Conservation (phyloP, 2,888 invertebrate genomes). For the Drosophila ustulata region DNA sequence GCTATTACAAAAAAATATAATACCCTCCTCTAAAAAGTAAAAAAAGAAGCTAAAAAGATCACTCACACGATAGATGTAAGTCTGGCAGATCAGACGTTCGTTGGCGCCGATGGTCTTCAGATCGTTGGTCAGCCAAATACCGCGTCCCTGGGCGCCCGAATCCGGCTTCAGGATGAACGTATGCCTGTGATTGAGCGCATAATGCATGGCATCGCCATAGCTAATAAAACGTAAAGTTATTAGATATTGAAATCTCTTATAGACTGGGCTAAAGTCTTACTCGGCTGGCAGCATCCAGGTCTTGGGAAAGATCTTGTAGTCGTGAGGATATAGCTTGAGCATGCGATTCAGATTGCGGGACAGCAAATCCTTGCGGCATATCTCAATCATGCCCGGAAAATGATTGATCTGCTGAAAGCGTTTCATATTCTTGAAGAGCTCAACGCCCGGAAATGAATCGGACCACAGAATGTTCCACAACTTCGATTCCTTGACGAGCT, state of each 20-base stretch:
- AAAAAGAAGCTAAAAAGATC: neutral
- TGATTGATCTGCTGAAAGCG: conserved; percentile 96
- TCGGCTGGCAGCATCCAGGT: conserved; percentile 97
- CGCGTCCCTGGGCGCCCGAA: conserved; percentile 95
- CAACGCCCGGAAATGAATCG: conserved; percentile 93
- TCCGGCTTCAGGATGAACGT: conserved; percentile 96
- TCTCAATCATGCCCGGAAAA: conserved; percentile 95
- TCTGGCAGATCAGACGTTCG: conserved; percentile 95
- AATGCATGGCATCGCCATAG: conserved; percentile 89
- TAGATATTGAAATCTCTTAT: neutral
- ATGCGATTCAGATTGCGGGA: conserved; percentile 96
- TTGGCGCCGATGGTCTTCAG: conserved; percentile 90
- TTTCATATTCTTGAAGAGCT: conserved; percentile 96
- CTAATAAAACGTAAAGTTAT: conserved; percentile 71
- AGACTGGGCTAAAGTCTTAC: conserved; percentile 86
- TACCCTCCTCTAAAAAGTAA: too few relatives aligned
- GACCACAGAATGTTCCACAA: conserved; percentile 96
- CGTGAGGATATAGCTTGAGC: conserved; percentile 94
- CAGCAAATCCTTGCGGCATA: conserved; percentile 94
- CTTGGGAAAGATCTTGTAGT: conserved; percentile 96
- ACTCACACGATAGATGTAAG: conserved; percentile 86
- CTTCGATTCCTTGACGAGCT: conserved; percentile 89
- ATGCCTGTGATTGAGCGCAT: conserved; percentile 87
- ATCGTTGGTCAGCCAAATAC: conserved; percentile 93
- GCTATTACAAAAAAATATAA: too few relatives aligned